Evolutionary conservation across 2,888 invertebrate genomes (phyloP), one percentile per base, ranked within the genome.

Genomic region (Troglohyphantes excavatus): DNA sequence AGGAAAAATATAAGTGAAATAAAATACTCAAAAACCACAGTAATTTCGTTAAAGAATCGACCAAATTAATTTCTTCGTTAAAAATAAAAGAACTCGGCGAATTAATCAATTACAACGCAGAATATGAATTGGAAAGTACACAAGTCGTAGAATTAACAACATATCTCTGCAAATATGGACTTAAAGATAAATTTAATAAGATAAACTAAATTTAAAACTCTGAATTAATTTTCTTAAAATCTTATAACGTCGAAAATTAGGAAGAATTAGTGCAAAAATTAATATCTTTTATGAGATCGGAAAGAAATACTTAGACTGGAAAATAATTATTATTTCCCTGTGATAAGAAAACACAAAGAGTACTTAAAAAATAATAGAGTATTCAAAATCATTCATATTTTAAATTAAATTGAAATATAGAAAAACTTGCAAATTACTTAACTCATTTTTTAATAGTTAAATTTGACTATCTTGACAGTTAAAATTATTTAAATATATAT

Each of bases 161-260:
- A 17, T 5, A 53, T 53, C 53, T 13, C 13, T 53, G n/a, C n/a
- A n/a, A 53, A 53, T 53, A 53, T 53, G n/a, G 53, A 53, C 17
- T 53, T 53, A 53, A 53, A n/a, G 53, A 53, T 53, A 11, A 53
- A 53, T 53, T 53, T n/a, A 53, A 53, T 53, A n/a, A 53, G 53
- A 13, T 53, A 53, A 39, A n/a, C n/a, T 17, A 53, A 53, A 53
- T n/a, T n/a, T 53, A 1, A 17, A 13, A n/a, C 53, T 53, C 0
- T n/a, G n/a, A 53, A 53, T 53, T 53, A 53, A 53, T 53, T 53
- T 53, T 39, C 39, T 39, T 39, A 39, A 7, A 13, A 39, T 39
- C 9, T 39, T 13, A n/a, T n/a, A n/a, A n/a, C n/a, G n/a, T n/a
- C n/a, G n/a, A n/a, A n/a, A n/a, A n/a, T 39, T 39, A 39, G 39